phyloP scores from a whole-genome alignment of 2,888 invertebrate genomes.

The Drosophila paramelanica region DNA sequence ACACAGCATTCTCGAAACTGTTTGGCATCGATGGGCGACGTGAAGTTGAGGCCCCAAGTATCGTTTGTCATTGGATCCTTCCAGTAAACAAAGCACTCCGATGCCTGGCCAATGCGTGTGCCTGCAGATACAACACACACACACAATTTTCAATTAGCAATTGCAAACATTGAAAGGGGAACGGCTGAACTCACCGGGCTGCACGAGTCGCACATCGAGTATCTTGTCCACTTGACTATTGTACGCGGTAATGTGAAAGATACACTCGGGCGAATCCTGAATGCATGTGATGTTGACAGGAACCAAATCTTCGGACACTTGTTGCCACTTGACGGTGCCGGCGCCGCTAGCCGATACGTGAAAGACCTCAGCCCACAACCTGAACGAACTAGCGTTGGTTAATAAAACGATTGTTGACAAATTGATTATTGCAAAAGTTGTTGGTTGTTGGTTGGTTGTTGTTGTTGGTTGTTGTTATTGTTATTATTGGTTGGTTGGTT shows the following conservation, averaged over 20 bases:
- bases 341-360: slow-evolving; percentile 97
- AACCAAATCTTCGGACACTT: slow-evolving; percentile 98
- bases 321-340: slow-evolving; percentile 98
- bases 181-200: slow-evolving; percentile 90
- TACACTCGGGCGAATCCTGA: slow-evolving; percentile 97
- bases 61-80: slow-evolving; percentile 98
- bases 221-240: slow-evolving; percentile 99
- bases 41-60: slow-evolving; percentile 99
- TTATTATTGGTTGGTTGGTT: slow-evolving; percentile 30
- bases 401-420: slow-evolving; percentile 57
- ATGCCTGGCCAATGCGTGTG: slow-evolving; percentile 98
- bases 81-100: slow-evolving; percentile 99
- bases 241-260: slow-evolving; percentile 99
- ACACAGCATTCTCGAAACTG: slow-evolving; percentile 98
- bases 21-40: slow-evolving; percentile 98
- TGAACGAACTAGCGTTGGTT: slow-evolving; percentile 86
- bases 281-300: slow-evolving; percentile 99
- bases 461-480: slow-evolving; percentile 27
- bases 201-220: slow-evolving; percentile 97
- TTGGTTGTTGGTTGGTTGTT: slow-evolving; percentile 17
- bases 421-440: slow-evolving; percentile 40
- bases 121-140: slow-evolving; percentile 86
- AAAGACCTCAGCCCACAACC: slow-evolving; percentile 99
- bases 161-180: background rate
- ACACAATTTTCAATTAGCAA: slow-evolving; percentile 27